Percentiles rank a stretch among this genome's conserved stretches.
Evolutionary conservation across 1,140 invertebrate genomes (phyloP).

Genomic region (Phymastichus coffea): DNA sequence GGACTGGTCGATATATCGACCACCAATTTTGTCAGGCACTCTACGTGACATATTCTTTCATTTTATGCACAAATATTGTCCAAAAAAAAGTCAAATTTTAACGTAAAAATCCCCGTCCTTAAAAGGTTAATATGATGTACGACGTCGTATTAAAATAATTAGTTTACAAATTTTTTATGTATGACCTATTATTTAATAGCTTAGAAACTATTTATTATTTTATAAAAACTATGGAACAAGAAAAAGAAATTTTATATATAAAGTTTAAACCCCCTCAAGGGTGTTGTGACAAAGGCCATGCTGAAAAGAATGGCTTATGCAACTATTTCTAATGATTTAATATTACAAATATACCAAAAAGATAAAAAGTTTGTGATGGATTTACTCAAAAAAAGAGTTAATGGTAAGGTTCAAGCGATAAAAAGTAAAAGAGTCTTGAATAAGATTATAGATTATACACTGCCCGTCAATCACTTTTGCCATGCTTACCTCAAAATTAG

Average conservation of each 20-base stretch:
- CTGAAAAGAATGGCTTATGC: background rate
- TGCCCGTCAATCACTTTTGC: too few relatives aligned
- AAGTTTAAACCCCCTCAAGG: background rate
- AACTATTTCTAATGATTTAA: background rate
- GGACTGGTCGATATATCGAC: too few relatives aligned
- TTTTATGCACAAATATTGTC: too few relatives aligned
- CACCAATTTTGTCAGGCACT: too few relatives aligned
- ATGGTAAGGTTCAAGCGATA: background rate
- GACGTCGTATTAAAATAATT: slow-evolving; percentile 6
- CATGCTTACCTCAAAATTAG: too few relatives aligned
- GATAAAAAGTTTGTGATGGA: background rate
- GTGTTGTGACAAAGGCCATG: background rate
- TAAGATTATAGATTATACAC: background rate
- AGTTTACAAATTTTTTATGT: slow-evolving; percentile 2
- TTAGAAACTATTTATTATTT: background rate
- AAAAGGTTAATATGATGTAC: background rate
- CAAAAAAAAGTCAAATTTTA: too few relatives aligned
- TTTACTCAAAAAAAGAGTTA: background rate
- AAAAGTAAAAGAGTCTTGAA: background rate
- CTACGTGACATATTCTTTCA: too few relatives aligned
- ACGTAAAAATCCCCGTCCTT: too few relatives aligned
- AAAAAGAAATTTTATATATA: background rate
- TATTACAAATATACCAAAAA: slow-evolving; percentile 2
- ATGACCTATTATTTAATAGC: background rate
- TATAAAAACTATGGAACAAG: background rate